phyloP scores from a whole-genome alignment of 2,113 vertebrate species.

The Lagopus muta region DNA sequence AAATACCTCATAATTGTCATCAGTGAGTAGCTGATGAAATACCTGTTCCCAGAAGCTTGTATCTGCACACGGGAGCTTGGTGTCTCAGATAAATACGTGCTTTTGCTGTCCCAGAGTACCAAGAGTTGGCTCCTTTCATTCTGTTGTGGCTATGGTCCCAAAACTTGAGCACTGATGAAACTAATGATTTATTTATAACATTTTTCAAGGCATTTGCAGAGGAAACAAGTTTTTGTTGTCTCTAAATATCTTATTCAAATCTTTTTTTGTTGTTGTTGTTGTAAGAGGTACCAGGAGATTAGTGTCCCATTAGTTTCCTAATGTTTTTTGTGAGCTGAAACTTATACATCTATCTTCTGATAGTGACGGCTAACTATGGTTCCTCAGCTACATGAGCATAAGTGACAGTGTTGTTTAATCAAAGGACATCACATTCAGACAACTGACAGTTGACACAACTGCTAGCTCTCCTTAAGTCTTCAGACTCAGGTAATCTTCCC shows the following conservation, averaged over 20 bases:
- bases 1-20: conserved; percentile 70
- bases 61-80: neutral
- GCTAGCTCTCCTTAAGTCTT: neutral
- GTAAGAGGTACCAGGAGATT: neutral
- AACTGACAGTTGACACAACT: neutral
- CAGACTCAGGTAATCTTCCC: neutral
- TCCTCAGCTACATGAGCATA: neutral
- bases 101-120: neutral
- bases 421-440: neutral
- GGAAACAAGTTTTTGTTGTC: conserved; percentile 6
- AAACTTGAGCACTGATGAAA: conserved; percentile 28
- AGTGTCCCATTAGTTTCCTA: conserved; percentile 15
- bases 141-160: neutral
- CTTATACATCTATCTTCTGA: neutral
- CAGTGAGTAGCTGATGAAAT: conserved; percentile 52
- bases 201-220: neutral
- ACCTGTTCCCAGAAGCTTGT: conserved; percentile 42
- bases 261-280: neutral
- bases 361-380: neutral
- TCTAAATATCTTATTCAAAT: neutral
- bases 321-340: conserved; percentile 27
- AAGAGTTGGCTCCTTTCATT: neutral
- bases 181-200: conserved; percentile 25
- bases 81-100: neutral
- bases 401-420: neutral